Evolutionary conservation across 2,888 invertebrate species (phyloP), one percentile per base, ranked within the genome.

Genomic region (Hypsopygia costalis): DNA sequence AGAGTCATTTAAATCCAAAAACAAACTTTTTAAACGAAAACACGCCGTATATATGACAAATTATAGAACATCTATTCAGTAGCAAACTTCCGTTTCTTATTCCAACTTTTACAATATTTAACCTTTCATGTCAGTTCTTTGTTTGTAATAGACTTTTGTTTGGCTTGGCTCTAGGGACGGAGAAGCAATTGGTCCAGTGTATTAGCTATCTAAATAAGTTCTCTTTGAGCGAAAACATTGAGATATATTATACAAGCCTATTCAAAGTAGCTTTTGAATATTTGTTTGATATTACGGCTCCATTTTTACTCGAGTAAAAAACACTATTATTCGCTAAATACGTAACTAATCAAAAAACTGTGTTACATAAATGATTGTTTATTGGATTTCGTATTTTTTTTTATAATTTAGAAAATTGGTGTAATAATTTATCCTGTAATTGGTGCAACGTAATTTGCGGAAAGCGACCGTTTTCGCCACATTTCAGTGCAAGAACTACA

Each of bases 101-200:
- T 62, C 60, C 64, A 75, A 77, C 66, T 77, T 73, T 58, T 58
- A 69, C 64, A 69, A 73, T 76, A 76, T 75, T 74, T 71, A 75
- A 76, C 68, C 64, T 65, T 61, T 63, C 55, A 60, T 60, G 62
- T 62, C 59, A 58, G 63, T 65, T 68, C 53, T 55, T 60, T 60
- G 58, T 56, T 57, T 46, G 56, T 59, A 62, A 62, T 61, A 59
- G 55, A 58, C 63, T 63, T 69, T 66, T 62, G 63, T 67, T 70
- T 63, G 57, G 51, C 35, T 55, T 49, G 44, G 40, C 63, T 46
- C 51, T 20, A 27, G 55, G 50, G 54, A 55, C 42, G 42, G 47
- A 36, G 27, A 44, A 49, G 57, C 45, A 58, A 60, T 59, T 58
- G 51, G 52, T 50, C 40, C 38, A 34, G 49, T 49, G 48, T 33